These are phyloP conservation scores for Turnix velox DNA, from an alignment of 2,113 vertebrate species.

Conservation along the genomic window DNA sequence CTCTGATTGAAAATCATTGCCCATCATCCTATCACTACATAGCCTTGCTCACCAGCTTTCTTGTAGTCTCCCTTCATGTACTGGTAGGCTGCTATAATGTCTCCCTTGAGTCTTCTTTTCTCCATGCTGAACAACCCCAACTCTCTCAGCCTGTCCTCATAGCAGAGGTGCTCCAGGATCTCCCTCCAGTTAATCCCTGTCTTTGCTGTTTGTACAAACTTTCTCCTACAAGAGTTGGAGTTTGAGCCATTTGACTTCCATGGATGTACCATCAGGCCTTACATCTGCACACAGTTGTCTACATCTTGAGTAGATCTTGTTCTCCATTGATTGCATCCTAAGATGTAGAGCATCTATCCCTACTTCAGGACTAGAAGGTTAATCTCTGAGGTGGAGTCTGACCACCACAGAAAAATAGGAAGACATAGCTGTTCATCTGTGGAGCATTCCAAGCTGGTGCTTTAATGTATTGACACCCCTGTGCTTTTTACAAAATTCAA, in stretches of 20 bases:
- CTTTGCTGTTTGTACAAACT: not conserved
- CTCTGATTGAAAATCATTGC: no score
- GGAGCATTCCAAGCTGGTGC: constrained; percentile 5
- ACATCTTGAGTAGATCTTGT: not conserved
- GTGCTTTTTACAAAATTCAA: constrained; percentile 26
- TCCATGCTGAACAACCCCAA: no score
- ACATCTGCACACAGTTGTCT: not conserved
- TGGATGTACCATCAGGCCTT: fast-evolving
- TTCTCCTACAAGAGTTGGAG: not conserved
- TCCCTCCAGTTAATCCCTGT: no score
- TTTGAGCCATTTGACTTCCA: fast-evolving
- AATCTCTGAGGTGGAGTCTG: not conserved
- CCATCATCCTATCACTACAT: no score
- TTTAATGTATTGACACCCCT: constrained; percentile 27
- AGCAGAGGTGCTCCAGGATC: no score
- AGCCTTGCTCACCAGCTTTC: no score
- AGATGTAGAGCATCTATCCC: not conserved
- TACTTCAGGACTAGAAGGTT: not conserved
- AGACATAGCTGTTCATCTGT: not conserved
- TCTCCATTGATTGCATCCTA: not conserved
- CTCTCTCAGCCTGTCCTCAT: no score
- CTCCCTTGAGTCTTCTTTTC: no score
- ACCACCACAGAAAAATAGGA: not conserved
- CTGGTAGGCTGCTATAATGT: no score
- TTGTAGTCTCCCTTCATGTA: no score